Base-by-base conservation (phyloP, 2,113 vertebrate species). In the Cacatua alba region DNA sequence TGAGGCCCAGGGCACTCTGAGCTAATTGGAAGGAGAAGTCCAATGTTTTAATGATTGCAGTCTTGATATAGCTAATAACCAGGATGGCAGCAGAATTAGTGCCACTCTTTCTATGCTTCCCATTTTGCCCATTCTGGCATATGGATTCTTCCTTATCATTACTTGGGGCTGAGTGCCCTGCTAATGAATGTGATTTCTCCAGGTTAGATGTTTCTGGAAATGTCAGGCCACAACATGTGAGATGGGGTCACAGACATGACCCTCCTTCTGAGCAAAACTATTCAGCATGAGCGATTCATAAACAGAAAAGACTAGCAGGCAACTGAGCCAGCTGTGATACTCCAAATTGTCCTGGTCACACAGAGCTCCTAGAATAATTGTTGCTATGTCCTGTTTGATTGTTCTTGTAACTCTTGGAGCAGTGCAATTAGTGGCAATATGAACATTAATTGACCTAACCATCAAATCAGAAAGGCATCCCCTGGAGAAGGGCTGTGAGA, bases 391-490 rank as follows among this genome's bases (percentile, higher is more conserved):
- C 65, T 33, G 17, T 68, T 82, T 92, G 86, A 95, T 95, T 96
- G 94, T 68, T 55, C 93, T 64, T 28, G 51, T 71, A 84, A 51
- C 72, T 94, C 77, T 44, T 41, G 62, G 39, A 95, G 65, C 83
- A 26, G 35, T 6, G 74, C 81, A 96, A 95, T 97, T 95, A 94
- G 89, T 65, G 29, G 70, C 0, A 17, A 85, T 94, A 92, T 79
- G 83, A 97, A 64, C 89, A 57, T 92, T 96, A 96, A 96, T 95
- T 95, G 95, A 91, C 91, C 72, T 25, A 51, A 79, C 52, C 74
- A 65, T 6, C 79, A 65, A 91, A 71, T 87, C 86, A 84, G 94
- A 89, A 92, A 94, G 72, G 86, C 81, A 75, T 17, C 8, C 68
- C 43, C 81, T 59, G 65, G 72, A 84, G 83, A 75, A 84, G 81